Base-by-base conservation (phyloP, 2,113 vertebrate genomes). In the Rhagologus leucostigma region DNA sequence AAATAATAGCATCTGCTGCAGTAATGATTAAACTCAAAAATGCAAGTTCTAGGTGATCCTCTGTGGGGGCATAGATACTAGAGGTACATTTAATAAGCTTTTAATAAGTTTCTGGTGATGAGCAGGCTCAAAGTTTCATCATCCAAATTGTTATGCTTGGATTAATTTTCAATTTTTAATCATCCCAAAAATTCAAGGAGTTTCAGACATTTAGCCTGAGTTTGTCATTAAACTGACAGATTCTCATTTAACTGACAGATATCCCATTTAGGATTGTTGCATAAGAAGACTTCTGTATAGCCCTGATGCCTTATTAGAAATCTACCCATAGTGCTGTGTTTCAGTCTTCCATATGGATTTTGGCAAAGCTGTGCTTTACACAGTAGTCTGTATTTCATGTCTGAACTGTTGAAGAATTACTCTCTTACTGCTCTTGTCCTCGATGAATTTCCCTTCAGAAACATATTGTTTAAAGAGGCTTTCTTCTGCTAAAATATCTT, bases 401-500 rank as follows among this genome's bases (percentile, higher is more conserved):
- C 52, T 92, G 80, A 81, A 47, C 68, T 78, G 27, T 39, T 78
- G 35, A 93, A 93, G 44, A 84, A 90, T 84, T 74, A 84, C 8
- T 64, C 12, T 96, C 26, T 41, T 88, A 65, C 64, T 70, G 52
- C 24, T 90, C 24, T 77, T 13, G 7, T 67, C 47, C 64, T 84
- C 0, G 0, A 47, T 46, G 44, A 94, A 89, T 92, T 68, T 92
- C 69, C 52, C 29, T 70, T 52, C 68, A 93, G 47, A 95, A 94
- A 84, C 55, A 67, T 15, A 75, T 64, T 84, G 73, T 86, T 81
- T 84, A 63, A 94, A 89, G 60, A 90, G 39, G 22, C 16, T 89
- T 88, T 94, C 46, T 74, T 92, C 73, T 78, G 47, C 47, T 90
- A 86, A 92, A 93, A 70, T 63, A 67, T n/a, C 39, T 90, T 91